Conservation (phyloP, 2,113 vertebrate species). For the Crocuta crocuta region DNA sequence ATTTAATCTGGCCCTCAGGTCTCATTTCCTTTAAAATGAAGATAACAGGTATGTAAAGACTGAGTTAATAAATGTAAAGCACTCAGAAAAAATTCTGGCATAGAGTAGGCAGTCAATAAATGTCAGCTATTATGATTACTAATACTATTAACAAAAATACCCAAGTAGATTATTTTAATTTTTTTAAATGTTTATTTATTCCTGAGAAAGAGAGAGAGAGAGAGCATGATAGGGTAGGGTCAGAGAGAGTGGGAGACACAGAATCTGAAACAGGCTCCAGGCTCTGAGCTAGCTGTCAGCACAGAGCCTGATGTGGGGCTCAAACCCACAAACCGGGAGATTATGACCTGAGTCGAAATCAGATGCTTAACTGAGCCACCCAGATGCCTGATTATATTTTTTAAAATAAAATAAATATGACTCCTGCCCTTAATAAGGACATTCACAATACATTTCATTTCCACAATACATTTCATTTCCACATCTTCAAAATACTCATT, state of each 20-base stretch:
- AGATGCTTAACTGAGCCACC: too few relatives aligned
- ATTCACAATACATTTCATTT: neutral
- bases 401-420: neutral
- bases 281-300: too few relatives aligned
- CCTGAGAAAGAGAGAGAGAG: too few relatives aligned
- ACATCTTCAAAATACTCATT: conserved; percentile 47
- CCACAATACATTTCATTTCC: neutral
- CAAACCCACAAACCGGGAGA: too few relatives aligned
- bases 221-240: too few relatives aligned
- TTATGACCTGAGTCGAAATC: too few relatives aligned
- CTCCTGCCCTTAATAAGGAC: neutral
- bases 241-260: too few relatives aligned
- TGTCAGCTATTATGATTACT: neutral
- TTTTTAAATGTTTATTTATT: too few relatives aligned
- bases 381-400: neutral
- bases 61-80: conserved; percentile 10
- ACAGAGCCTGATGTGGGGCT: too few relatives aligned
- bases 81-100: conserved; percentile 44
- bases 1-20: neutral
- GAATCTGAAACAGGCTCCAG: too few relatives aligned
- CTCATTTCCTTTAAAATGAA: conserved; percentile 50
- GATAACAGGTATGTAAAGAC: neutral
- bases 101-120: neutral
- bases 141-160: neutral
- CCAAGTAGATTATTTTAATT: neutral